A percentile compares a stretch with the other conserved stretches of the same genome.
These are phyloP conservation scores for Caenorhabditis sulstoni DNA, from an alignment of 2,888 invertebrate genomes.

Conservation along the genomic window DNA sequence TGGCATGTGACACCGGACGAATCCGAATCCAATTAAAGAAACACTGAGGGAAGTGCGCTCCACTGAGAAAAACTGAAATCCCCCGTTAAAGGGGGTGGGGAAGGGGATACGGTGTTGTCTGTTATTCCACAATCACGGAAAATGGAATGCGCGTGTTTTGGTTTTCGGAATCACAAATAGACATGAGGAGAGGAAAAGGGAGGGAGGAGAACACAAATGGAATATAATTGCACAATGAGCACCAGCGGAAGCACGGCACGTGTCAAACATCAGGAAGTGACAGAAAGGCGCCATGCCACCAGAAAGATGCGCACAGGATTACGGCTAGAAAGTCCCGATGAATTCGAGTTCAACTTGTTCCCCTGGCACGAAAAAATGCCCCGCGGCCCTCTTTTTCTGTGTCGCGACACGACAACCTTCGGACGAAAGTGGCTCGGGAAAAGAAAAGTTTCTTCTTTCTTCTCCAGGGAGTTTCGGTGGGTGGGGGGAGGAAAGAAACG, in stretches of 20 bases:
- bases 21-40: background rate
- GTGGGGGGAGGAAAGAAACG: too few relatives aligned
- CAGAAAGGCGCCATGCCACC: background rate
- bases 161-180: too few relatives aligned
- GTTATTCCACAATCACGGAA: too few relatives aligned
- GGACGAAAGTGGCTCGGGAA: conserved; percentile 4
- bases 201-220: conserved; percentile 1
- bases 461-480: conserved; percentile 29
- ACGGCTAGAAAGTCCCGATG: background rate
- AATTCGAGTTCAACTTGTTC: background rate
- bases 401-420: conserved; percentile 5
- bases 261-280: background rate
- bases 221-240: background rate
- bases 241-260: background rate
- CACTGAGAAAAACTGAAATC: background rate
- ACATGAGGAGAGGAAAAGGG: background rate
- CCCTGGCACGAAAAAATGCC: background rate
- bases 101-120: too few relatives aligned
- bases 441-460: conserved; percentile 8
- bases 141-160: too few relatives aligned
- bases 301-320: too few relatives aligned
- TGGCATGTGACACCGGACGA: background rate
- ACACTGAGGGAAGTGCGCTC: background rate
- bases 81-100: background rate
- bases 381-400: background rate